phyloP scores from a whole-genome alignment of 2,888 invertebrate genomes.

The Villa cingulata region DNA sequence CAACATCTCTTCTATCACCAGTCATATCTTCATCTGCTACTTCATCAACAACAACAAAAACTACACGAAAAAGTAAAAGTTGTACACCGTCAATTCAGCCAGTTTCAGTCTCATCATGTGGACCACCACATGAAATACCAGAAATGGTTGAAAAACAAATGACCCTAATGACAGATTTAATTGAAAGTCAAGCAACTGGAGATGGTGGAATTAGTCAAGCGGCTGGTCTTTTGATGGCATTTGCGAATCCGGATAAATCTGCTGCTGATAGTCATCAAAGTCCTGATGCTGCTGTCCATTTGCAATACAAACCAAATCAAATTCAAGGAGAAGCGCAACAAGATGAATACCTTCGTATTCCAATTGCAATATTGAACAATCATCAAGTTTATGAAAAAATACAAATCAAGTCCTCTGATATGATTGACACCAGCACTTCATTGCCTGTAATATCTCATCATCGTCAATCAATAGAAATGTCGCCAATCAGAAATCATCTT shows the following conservation, averaged over 20 bases:
- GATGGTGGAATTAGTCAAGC: conserved; percentile 34
- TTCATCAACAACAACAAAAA: background rate
- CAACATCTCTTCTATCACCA: conserved; percentile 43
- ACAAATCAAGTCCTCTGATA: background rate
- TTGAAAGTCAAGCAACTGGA: conserved; percentile 12
- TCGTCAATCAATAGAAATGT: conserved; percentile 9
- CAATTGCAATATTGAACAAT: background rate
- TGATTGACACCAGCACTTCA: background rate
- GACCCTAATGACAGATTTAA: conserved; percentile 11
- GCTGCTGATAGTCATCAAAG: background rate
- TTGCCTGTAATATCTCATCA: background rate
- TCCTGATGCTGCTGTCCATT: conserved; percentile 9
- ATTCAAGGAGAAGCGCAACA: too few species aligned
- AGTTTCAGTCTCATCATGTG: background rate
- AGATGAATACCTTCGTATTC: too few species aligned
- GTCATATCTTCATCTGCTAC: background rate
- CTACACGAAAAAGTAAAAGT: background rate
- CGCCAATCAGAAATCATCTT: conserved; percentile 15
- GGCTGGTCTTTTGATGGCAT: conserved; percentile 44
- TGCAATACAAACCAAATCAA: conserved; percentile 5
- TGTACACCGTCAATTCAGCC: background rate
- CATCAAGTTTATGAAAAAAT: background rate
- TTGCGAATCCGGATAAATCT: conserved; percentile 34
- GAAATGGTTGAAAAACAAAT: conserved; percentile 4
- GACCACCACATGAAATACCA: background rate